Conservation (phyloP, 2,113 vertebrate genomes). For the Dinomys branickii region DNA sequence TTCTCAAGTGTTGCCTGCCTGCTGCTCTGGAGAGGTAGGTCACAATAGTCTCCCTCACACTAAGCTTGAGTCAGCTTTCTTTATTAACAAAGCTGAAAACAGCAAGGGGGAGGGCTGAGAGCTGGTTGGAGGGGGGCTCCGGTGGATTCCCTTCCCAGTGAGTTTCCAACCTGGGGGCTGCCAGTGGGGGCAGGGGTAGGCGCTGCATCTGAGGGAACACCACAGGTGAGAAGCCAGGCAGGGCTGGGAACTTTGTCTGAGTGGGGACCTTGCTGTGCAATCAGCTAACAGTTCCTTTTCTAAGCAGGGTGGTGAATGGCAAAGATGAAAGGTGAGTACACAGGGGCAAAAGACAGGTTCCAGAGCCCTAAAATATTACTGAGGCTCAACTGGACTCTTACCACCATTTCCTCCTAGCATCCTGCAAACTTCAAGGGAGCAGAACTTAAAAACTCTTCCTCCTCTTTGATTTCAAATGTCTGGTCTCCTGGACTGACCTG, state of each 20-base stretch:
- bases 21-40: slow-evolving; percentile 39
- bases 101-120: neutral
- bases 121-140: neutral
- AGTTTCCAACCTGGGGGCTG: neutral
- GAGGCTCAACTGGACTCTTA: neutral
- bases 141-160: neutral
- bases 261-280: no score
- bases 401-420: neutral
- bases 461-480: neutral
- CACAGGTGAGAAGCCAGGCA: neutral
- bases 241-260: neutral
- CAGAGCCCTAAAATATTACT: neutral
- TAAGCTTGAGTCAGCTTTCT: neutral
- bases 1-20: slow-evolving; percentile 24
- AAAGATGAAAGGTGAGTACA: neutral
- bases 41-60: slow-evolving; percentile 21
- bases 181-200: neutral
- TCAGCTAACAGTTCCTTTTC: neutral
- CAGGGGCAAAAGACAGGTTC: neutral
- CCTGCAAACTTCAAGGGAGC: neutral
- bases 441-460: neutral
- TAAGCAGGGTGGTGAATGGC: neutral
- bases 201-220: neutral
- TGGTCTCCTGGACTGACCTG: neutral
- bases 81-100: slow-evolving; percentile 30